Percentiles rank a stretch among this genome's conserved stretches.
phyloP scores from a whole-genome alignment of 2,888 invertebrate species.

The Macaria liturata region DNA sequence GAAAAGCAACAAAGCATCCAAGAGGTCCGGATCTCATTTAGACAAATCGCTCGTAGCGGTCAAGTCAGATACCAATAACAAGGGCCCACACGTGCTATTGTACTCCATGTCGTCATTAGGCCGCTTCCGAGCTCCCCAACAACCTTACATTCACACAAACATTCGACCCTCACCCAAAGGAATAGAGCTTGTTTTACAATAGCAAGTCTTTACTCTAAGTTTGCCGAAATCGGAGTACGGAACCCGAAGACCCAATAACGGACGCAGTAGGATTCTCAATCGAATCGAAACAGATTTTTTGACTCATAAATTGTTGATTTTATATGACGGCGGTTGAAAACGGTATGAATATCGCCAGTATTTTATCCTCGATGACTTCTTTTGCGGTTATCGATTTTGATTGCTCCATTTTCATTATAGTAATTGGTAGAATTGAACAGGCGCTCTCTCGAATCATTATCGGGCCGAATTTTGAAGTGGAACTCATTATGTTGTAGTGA shows the following conservation, averaged over 20 bases:
- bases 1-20: constrained; percentile 71
- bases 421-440: neutral
- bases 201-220: constrained; percentile 31
- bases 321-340: constrained; percentile 37
- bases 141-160: constrained; percentile 41
- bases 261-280: constrained; percentile 61
- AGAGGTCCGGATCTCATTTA: constrained; percentile 81
- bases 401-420: constrained; percentile 10
- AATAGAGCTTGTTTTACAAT: constrained; percentile 45
- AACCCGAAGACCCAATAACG: constrained; percentile 63
- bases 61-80: constrained; percentile 82
- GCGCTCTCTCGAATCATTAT: no score
- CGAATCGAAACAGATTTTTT: constrained; percentile 61
- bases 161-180: constrained; percentile 45
- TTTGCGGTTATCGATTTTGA: constrained; percentile 16
- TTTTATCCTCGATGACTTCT: constrained; percentile 30
- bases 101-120: constrained; percentile 78
- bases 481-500: neutral
- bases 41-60: constrained; percentile 82
- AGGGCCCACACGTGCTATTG: constrained; percentile 78
- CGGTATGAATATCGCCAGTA: constrained; percentile 30
- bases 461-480: no score
- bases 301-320: constrained; percentile 57
- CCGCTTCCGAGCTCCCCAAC: constrained; percentile 66
- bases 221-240: constrained; percentile 45